These are phyloP conservation scores for Reticulitermes speratus DNA, from an alignment of 1,140 invertebrate species.

Conservation along the genomic window DNA sequence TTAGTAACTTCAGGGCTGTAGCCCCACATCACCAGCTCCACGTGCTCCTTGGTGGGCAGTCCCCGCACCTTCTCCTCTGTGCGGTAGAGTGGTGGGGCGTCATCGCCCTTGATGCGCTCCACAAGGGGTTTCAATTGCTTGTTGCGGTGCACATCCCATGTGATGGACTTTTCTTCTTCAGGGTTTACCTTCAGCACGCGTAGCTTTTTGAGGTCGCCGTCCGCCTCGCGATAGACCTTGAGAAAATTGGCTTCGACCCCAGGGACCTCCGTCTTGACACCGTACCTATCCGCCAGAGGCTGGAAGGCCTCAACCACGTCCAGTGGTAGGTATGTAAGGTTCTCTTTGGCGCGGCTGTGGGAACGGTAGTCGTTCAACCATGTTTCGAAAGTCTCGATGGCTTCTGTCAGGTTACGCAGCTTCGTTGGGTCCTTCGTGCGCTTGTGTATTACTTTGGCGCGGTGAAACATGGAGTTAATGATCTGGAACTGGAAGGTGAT, in stretches of 20 bases:
- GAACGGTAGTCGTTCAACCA: conserved; percentile 48
- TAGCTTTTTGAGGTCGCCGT: conserved; percentile 46
- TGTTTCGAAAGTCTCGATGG: conserved; percentile 42
- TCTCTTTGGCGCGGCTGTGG: conserved; percentile 50
- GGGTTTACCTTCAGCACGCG: conserved; percentile 39
- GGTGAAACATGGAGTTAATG: conserved; percentile 44
- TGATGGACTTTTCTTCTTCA: conserved; percentile 36
- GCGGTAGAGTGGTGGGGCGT: conserved; percentile 42
- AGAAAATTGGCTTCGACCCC: background rate
- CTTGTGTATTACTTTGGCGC: conserved; percentile 47
- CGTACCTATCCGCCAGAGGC: conserved; percentile 43
- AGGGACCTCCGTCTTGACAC: conserved; percentile 34
- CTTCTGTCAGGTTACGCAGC: conserved; percentile 33
- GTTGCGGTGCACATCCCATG: conserved; percentile 49
- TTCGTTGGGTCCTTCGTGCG: conserved; percentile 48
- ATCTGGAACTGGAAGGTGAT: conserved; percentile 47
- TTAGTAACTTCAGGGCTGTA: conserved; percentile 46
- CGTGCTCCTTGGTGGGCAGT: conserved; percentile 45
- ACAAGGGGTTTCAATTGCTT: conserved; percentile 40
- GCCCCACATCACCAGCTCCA: conserved; percentile 46
- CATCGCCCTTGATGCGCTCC: conserved; percentile 41
- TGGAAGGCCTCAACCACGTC: conserved; percentile 45
- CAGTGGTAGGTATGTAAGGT: conserved; percentile 45
- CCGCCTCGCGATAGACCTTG: conserved; percentile 41
- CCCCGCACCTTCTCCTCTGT: conserved; percentile 42